Conservation (phyloP, 30 jellyfish, hydroid and myxozoan species). For the Cassiopea xamachana region DNA sequence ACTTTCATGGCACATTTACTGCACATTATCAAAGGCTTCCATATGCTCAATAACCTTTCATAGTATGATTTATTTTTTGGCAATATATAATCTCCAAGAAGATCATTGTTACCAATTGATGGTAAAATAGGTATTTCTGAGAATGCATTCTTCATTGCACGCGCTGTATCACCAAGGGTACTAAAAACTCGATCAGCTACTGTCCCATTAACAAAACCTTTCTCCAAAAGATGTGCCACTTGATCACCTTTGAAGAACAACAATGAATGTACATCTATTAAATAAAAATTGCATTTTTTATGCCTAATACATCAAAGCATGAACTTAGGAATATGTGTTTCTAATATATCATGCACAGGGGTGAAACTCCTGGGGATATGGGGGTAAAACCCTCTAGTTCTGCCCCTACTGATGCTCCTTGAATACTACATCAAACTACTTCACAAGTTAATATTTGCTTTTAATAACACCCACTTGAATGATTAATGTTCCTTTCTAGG, state of each 20-base stretch:
- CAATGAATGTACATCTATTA: not conserved
- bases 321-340: no score
- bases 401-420: no score
- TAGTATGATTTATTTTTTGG: conserved; percentile 52
- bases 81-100: conserved; percentile 61
- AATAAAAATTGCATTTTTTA: not conserved
- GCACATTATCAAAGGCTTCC: conserved; percentile 72
- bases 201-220: conserved; percentile 16
- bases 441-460: no score
- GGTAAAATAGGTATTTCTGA: conserved; percentile 53
- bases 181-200: conserved; percentile 22
- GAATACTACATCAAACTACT: not conserved
- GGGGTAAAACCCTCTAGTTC: no score
- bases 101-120: conserved; percentile 73
- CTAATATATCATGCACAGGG: no score
- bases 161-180: conserved; percentile 13
- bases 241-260: conserved; percentile 61
- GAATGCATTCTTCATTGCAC: conserved; percentile 3
- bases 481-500: no score
- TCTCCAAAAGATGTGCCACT: conserved; percentile 57
- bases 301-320: not conserved
- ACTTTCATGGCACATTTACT: conserved; percentile 44
- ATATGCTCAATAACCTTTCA: conserved; percentile 25
- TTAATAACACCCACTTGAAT: not conserved
- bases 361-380: no score